phyloP scores from a whole-genome alignment of 2,888 invertebrate species.

The Zygogramma bicolorata region DNA sequence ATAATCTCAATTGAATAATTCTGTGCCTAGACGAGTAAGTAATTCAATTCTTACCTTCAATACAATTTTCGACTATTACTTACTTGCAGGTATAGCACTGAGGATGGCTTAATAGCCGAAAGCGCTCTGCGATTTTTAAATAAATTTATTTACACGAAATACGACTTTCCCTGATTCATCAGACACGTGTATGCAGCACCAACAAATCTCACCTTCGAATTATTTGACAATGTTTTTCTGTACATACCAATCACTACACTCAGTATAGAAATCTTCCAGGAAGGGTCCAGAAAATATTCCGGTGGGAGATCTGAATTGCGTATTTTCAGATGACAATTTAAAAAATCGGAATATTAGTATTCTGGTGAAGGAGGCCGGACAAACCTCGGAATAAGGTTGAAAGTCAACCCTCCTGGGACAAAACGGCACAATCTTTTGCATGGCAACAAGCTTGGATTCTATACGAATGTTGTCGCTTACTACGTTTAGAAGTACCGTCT shows the following conservation, averaged over 20 bases:
- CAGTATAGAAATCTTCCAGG: no score
- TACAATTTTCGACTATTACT: no score
- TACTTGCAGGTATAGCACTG: no score
- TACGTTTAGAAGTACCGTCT: not conserved
- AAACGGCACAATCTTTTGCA: conserved; percentile 59
- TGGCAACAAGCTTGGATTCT: conserved; percentile 58
- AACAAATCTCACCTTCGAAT: not conserved
- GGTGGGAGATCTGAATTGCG: conserved; percentile 40
- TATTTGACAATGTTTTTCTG: not conserved
- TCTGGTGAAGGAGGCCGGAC: conserved; percentile 55
- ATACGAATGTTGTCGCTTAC: conserved; percentile 40
- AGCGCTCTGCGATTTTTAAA: no score
- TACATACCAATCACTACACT: no score
- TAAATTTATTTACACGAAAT: no score
- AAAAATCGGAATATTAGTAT: conserved; percentile 62
- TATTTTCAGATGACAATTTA: conserved; percentile 59
- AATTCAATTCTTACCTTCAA: no score
- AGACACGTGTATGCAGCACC: no score
- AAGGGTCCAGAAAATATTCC: not conserved
- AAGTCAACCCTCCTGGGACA: conserved; percentile 59
- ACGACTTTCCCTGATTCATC: no score
- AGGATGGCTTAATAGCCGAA: no score
- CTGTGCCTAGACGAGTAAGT: no score
- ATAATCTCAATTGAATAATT: no score
- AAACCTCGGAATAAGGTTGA: conserved; percentile 63